Evolutionary conservation across 2,888 invertebrate species (phyloP).

Genomic region (Napeogenes sylphis): DNA sequence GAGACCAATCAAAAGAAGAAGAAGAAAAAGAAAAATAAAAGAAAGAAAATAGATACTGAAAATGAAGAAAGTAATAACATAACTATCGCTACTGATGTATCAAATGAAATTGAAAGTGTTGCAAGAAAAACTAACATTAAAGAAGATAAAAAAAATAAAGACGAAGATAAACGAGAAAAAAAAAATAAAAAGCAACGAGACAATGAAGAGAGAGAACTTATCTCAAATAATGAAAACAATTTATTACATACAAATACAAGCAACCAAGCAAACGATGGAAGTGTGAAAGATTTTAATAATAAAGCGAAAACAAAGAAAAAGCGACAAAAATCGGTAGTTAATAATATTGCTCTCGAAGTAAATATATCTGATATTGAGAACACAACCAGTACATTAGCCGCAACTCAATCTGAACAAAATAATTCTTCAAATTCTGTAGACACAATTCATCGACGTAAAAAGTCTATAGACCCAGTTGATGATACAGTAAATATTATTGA

Average conservation of each 20-base stretch:
- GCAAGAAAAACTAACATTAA: background rate
- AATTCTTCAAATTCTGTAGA: no score
- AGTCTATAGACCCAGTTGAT: no score
- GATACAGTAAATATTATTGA: no score
- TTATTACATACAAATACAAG: background rate
- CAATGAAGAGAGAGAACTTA: constrained; percentile 17
- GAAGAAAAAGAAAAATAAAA: constrained; percentile 64
- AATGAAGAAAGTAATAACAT: constrained; percentile 20
- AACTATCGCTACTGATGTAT: background rate
- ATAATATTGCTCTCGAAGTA: constrained; percentile 21
- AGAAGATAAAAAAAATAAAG: constrained; percentile 35
- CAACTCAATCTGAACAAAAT: no score
- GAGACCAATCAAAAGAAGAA: constrained; percentile 60
- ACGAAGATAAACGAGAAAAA: constrained; percentile 22
- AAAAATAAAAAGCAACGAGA: constrained; percentile 27
- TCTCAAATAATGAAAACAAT: constrained; percentile 28
- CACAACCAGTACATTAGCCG: constrained; percentile 10
- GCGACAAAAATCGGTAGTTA: constrained; percentile 16
- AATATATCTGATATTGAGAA: constrained; percentile 26
- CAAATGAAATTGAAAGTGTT: background rate
- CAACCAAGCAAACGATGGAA: constrained; percentile 12
- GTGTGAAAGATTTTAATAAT: constrained; percentile 23
- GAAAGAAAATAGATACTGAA: constrained; percentile 42
- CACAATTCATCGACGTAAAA: no score
- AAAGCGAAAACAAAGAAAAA: constrained; percentile 32